Percentiles rank a stretch among this genome's conserved stretches.
Conservation (phyloP, 2,888 invertebrate species). For the Reticulitermes lucifugus region DNA sequence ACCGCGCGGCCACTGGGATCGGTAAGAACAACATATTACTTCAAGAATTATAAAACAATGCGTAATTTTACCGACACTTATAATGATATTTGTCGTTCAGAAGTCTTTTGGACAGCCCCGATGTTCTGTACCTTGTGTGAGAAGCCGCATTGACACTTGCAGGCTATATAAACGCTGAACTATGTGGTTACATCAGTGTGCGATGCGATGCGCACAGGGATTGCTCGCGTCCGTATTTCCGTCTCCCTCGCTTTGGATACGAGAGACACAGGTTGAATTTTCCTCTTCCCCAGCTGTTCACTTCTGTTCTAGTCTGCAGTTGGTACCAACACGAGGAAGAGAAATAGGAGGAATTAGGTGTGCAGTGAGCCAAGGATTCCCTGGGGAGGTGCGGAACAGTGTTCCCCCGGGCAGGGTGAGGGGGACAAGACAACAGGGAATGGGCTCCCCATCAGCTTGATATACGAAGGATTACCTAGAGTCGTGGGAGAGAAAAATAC, state of each 20-base stretch:
- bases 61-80: no score
- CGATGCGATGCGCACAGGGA: background rate
- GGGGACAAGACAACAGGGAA: constrained; percentile 19
- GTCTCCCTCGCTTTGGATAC: background rate
- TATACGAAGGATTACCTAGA: constrained; percentile 36
- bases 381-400: background rate
- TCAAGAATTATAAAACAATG: no score
- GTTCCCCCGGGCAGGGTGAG: background rate
- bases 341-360: constrained; percentile 45
- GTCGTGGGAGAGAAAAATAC: constrained; percentile 13
- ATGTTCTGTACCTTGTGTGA: background rate
- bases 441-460: constrained; percentile 6
- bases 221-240: background rate
- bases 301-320: constrained; percentile 10
- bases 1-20: no score
- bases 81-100: no score
- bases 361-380: constrained; percentile 42
- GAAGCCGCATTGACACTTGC: constrained; percentile 14
- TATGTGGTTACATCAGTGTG: constrained; percentile 16
- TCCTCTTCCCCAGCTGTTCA: background rate
- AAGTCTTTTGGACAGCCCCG: background rate
- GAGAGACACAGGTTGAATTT: background rate
- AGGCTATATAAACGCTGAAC: constrained; percentile 9
- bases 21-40: no score
- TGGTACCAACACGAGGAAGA: constrained; percentile 21